phyloP scores from a whole-genome alignment of 2,113 vertebrate genomes.

The Ptyas mucosa region DNA sequence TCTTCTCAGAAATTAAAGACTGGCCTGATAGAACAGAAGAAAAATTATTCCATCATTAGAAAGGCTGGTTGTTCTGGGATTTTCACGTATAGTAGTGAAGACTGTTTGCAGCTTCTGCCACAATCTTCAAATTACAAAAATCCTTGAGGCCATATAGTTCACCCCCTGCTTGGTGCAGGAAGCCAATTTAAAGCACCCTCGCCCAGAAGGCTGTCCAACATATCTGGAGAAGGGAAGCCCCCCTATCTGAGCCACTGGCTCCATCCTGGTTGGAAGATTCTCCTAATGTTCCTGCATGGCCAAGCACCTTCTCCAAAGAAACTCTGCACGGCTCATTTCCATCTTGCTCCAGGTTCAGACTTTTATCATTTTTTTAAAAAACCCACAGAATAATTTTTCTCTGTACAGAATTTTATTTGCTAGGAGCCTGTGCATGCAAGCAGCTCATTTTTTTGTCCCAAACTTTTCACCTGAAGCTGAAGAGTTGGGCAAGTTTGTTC shows the following conservation, averaged over 20 bases:
- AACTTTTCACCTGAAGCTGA: too few species aligned
- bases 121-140: background rate
- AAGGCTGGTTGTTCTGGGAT: background rate
- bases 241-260: background rate
- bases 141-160: background rate
- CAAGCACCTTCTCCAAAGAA: background rate
- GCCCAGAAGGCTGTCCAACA: background rate
- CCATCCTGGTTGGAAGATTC: background rate
- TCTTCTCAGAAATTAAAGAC: background rate
- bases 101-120: background rate
- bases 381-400: background rate
- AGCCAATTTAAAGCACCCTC: background rate
- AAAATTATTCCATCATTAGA: background rate
- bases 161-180: background rate
- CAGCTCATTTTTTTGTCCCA: background rate
- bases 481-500: background rate
- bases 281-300: background rate
- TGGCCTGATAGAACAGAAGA: background rate
- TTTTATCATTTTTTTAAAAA: background rate
- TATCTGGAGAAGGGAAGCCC: background rate
- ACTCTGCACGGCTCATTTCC: background rate
- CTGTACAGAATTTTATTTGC: background rate
- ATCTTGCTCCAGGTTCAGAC: background rate
- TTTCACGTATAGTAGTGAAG: background rate
- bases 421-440: background rate